Base-by-base conservation (phyloP, 2,797 vertebrate species). In the Pitangus sulphuratus region DNA sequence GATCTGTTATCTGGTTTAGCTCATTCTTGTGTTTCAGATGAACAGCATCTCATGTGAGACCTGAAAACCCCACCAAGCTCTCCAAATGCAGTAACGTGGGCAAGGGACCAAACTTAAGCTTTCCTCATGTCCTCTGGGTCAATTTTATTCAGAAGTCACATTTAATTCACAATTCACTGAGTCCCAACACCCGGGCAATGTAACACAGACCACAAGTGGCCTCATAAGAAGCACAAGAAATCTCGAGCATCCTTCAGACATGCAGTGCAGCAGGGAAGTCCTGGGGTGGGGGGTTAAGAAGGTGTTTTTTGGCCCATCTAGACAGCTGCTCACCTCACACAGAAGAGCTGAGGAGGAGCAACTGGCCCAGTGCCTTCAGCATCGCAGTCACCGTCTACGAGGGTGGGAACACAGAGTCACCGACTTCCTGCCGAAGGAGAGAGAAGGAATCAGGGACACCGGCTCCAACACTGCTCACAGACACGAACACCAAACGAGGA, bases 251-350 rank as follows among this genome's bases (percentile, higher is more conserved):
- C 62, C 35, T 13, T 60, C 33, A 33, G 76, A 81, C 70, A 13
- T 2, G 22, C 8, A 12, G 3, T 0, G 6, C 31, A 69, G 35
- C 3, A 61, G 35, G 5, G 5, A 81, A 53, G 15, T 21, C 13
- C n/a, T 35, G 1, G 28, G 9, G 1, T 8, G 16, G 8, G 13
- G 13, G 8, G 21, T 47, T 47, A 40, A 28, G 44, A 9, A 35
- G 17, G 10, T 8, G 28, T 31, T 2, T 28, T 18, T 48, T 40
- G 19, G 26, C 50, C 42, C 7, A 1, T 42, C 28, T 53, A 30
- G 37, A 13, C 28, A 56, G 48, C 50, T 82, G 72, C 95, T 95
- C 84, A 97, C 96, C 95, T 96, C 95, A 96, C 91, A 79, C 66
- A 72, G 91, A 94, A 79, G 66, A 82, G 94, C 83, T 86, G 94